Percentiles rank a stretch among this genome's conserved stretches.
Conservation (phyloP, 1,140 invertebrate species). For the Aradophagus sp. region DNA sequence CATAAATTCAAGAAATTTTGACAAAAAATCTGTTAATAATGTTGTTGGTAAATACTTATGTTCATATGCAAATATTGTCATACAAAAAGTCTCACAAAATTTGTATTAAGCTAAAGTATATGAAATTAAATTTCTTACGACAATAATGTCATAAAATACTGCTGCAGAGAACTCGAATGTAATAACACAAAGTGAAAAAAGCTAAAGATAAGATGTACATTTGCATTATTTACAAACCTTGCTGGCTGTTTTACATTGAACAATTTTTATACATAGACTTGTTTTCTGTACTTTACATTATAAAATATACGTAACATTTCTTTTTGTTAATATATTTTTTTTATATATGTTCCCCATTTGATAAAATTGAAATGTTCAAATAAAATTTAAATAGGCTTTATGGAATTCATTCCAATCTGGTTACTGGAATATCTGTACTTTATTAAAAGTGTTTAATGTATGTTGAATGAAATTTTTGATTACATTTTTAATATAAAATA, state of each 20-base stretch:
- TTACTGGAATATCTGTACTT: not conserved
- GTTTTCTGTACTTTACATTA: slow-evolving; percentile 16
- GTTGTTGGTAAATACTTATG: slow-evolving; percentile 26
- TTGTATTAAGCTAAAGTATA: slow-evolving; percentile 16
- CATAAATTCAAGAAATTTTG: slow-evolving; percentile 4
- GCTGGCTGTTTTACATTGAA: slow-evolving; percentile 13
- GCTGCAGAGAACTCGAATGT: slow-evolving; percentile 20
- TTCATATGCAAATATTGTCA: slow-evolving; percentile 49
- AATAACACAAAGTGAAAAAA: slow-evolving; percentile 10
- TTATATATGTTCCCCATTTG: not conserved
- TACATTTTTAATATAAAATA: not conserved
- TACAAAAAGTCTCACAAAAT: slow-evolving; percentile 35
- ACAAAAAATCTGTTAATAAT: slow-evolving; percentile 15
- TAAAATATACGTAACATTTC: slow-evolving; percentile 22
- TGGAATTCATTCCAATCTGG: too few relatives aligned
- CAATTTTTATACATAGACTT: slow-evolving; percentile 18
- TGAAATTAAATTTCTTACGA: slow-evolving; percentile 19
- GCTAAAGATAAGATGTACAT: slow-evolving; percentile 35
- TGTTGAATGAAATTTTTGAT: not conserved
- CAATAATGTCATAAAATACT: slow-evolving; percentile 19
- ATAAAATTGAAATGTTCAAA: too few relatives aligned
- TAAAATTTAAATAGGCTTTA: too few relatives aligned
- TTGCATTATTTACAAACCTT: slow-evolving; percentile 37
- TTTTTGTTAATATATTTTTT: too few relatives aligned
- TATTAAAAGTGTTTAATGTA: too few relatives aligned